Percentiles rank a stretch among this genome's conserved stretches.
Evolutionary conservation across 2,888 invertebrate species (phyloP).

Genomic region (Euphydryas editha): DNA sequence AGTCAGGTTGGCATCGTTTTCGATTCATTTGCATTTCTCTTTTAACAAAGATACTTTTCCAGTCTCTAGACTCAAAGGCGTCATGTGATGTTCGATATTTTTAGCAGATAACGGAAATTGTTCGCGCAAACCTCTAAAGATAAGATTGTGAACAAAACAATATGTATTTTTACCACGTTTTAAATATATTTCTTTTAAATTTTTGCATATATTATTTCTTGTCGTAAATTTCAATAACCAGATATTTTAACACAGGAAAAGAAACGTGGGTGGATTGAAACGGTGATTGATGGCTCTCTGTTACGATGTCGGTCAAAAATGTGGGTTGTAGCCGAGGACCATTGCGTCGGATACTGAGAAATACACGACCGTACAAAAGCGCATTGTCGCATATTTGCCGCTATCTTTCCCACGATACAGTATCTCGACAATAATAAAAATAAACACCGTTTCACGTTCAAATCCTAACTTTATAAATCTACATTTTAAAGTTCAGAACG

Average conservation of each 20-base stretch:
- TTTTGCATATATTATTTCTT: slow-evolving; percentile 21
- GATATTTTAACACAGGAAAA: slow-evolving; percentile 34
- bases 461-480: slow-evolving; percentile 22
- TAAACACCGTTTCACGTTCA: slow-evolving; percentile 14
- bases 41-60: slow-evolving; percentile 21
- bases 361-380: slow-evolving; percentile 60
- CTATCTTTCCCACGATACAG: slow-evolving; percentile 65
- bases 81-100: slow-evolving; percentile 16
- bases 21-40: slow-evolving; percentile 53
- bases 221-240: slow-evolving; percentile 16
- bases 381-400: slow-evolving; percentile 73
- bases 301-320: slow-evolving; percentile 34
- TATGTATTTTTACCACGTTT: background rate
- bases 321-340: slow-evolving; percentile 36
- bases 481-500: slow-evolving; percentile 23
- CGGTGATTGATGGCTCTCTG: slow-evolving; percentile 38
- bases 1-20: slow-evolving; percentile 54
- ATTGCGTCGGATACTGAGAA: slow-evolving; percentile 43
- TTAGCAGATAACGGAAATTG: background rate
- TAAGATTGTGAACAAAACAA: slow-evolving; percentile 4
- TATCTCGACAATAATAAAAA: slow-evolving; percentile 36
- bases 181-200: background rate
- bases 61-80: slow-evolving; percentile 21
- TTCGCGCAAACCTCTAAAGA: background rate
- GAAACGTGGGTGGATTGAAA: slow-evolving; percentile 34